Base-by-base conservation (phyloP, 1,140 invertebrate genomes). In the Lasioglossum baleicum region DNA sequence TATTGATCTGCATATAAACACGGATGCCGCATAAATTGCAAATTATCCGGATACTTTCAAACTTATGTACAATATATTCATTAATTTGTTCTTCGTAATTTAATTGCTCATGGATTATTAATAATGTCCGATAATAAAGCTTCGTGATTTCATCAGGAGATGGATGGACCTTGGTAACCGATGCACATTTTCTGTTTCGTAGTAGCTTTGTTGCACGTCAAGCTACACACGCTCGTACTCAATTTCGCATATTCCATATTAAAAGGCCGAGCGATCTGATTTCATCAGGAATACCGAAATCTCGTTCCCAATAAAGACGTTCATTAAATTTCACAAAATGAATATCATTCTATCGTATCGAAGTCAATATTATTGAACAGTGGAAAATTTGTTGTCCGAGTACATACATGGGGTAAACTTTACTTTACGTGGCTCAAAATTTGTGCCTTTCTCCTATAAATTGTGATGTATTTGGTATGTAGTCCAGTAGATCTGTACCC, bases 21-120 rank as follows among this genome's bases (percentile, higher is more conserved):
- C 56, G 17, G 7, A n/a, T 20, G 56, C 17, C 17, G 56, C 6
- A n/a, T n/a, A n/a, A 58, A 58, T 22, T n/a, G 56, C n/a, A 58
- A 58, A n/a, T 58, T 58, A 58, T 8, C 6, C 7, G 56, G 20
- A n/a, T 7, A 58, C n/a, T 58, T 58, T 58, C 56, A 20, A n/a
- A n/a, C 7, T n/a, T n/a, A 2, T 6, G 5, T 58, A n/a, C 20
- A n/a, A n/a, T n/a, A n/a, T n/a, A 7, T n/a, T 56, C n/a, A n/a
- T 58, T 20, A 58, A 20, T 53, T 53, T 53, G 15, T 58, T 58
- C 20, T n/a, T 58, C 20, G 20, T 58, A 58, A 58, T 58, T 58
- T n/a, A 58, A 58, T 58, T 58, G 17, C 56, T 58, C 17, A n/a
- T 58, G n/a, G n/a, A 58, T 58, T 58, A 58, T 58, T 58, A 58